Conservation (phyloP, 2,888 invertebrate species). For the Macaria notata region DNA sequence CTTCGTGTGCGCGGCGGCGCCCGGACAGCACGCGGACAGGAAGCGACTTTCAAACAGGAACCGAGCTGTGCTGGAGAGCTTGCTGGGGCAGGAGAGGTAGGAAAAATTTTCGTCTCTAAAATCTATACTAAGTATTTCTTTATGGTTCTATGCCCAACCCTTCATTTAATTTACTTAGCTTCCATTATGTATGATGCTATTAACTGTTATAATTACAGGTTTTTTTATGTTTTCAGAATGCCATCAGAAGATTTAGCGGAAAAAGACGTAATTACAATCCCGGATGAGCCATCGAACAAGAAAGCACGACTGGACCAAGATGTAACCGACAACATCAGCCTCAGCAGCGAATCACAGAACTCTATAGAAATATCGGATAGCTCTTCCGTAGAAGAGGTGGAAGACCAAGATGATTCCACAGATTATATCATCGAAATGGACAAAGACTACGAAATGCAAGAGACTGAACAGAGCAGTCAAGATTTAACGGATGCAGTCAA, state of each 20-base stretch:
- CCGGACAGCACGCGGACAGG: conserved; percentile 32
- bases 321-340: conserved; percentile 54
- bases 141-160: too few relatives aligned
- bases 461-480: neutral
- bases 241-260: conserved; percentile 35
- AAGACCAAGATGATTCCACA: conserved; percentile 16
- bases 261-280: conserved; percentile 43
- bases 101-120: conserved; percentile 5
- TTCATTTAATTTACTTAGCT: too few relatives aligned
- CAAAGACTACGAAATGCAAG: neutral
- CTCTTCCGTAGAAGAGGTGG: conserved; percentile 42
- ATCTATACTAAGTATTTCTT: too few relatives aligned
- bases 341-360: conserved; percentile 60
- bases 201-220: too few relatives aligned
- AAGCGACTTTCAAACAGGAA: conserved; percentile 60
- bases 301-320: conserved; percentile 46
- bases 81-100: conserved; percentile 60
- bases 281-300: conserved; percentile 59
- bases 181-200: too few relatives aligned
- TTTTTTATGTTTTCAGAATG: conserved; percentile 40
- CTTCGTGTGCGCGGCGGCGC: conserved; percentile 38
- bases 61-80: conserved; percentile 53
- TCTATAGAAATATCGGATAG: conserved; percentile 57
- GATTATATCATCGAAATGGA: conserved; percentile 17
- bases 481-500: neutral